Conservation (phyloP, 2,113 vertebrate genomes). For the Thalassarche chlororhynchos region DNA sequence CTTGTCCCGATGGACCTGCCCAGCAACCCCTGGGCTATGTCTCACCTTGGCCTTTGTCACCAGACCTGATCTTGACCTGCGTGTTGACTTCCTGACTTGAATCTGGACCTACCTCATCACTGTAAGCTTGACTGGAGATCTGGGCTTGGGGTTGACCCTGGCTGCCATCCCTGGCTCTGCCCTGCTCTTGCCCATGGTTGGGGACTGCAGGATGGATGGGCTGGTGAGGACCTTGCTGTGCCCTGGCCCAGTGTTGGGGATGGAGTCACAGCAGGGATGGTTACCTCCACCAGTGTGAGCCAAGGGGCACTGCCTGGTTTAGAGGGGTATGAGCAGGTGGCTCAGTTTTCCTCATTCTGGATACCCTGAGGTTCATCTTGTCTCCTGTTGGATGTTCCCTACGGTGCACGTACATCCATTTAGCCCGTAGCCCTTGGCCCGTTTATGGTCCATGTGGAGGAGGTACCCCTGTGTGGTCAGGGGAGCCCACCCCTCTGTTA, state of each 20-base stretch:
- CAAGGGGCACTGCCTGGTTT: not conserved
- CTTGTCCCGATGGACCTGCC: fast-evolving
- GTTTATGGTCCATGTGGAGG: not conserved
- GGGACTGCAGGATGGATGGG: not conserved
- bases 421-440: not conserved
- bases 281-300: not conserved
- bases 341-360: not conserved
- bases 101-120: no score
- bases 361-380: not conserved
- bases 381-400: not conserved
- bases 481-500: not conserved
- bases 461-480: not conserved
- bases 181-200: fast-evolving
- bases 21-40: no score
- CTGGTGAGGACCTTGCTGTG: not conserved
- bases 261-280: not conserved
- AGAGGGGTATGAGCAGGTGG: not conserved
- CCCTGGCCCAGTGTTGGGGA: not conserved
- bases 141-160: not conserved
- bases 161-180: not conserved
- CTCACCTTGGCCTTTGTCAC: no score
- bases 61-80: not conserved
- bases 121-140: not conserved
- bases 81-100: not conserved
- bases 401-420: not conserved